These are phyloP conservation scores for Drymonia ruficornis DNA, from an alignment of 2,888 invertebrate genomes.

Conservation along the genomic window DNA sequence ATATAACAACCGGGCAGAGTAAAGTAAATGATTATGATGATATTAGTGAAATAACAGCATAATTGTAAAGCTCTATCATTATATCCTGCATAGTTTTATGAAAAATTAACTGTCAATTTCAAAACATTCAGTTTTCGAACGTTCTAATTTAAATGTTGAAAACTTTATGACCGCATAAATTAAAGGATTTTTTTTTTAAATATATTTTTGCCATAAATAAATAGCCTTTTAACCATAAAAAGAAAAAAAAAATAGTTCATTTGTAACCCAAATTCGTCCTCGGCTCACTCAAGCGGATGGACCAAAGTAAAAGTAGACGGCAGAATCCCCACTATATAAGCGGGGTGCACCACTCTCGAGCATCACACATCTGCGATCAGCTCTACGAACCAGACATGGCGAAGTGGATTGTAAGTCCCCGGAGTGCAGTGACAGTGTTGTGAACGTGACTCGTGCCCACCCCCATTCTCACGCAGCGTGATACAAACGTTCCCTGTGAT, in stretches of 20 bases:
- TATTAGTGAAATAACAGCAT: neutral
- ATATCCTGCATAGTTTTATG: too few relatives aligned
- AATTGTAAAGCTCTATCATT: neutral
- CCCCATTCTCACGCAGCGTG: constrained; percentile 4
- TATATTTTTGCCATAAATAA: constrained; percentile 7
- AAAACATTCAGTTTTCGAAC: neutral
- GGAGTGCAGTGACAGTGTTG: constrained; percentile 72
- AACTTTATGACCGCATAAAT: neutral
- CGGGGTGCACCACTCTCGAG: constrained; percentile 45
- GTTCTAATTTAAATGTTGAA: neutral
- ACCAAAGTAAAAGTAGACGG: constrained; percentile 77
- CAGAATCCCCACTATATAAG: constrained; percentile 75
- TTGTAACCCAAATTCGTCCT: constrained; percentile 70
- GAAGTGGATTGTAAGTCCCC: constrained; percentile 79
- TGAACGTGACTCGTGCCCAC: constrained; percentile 21
- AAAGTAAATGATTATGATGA: neutral
- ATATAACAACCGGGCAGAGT: neutral
- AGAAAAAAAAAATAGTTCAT: constrained; percentile 62
- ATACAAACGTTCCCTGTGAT: constrained; percentile 12
- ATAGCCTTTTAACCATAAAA: constrained; percentile 39
- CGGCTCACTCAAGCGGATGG: constrained; percentile 58
- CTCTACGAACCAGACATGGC: constrained; percentile 70
- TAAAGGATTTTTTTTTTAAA: constrained; percentile 9
- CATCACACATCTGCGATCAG: constrained; percentile 70
- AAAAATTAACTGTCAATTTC: neutral